A percentile compares a stretch with the other conserved stretches of the same genome.
Conservation (phyloP, 2,888 invertebrate genomes). For the Odontocerum albicorne region DNA sequence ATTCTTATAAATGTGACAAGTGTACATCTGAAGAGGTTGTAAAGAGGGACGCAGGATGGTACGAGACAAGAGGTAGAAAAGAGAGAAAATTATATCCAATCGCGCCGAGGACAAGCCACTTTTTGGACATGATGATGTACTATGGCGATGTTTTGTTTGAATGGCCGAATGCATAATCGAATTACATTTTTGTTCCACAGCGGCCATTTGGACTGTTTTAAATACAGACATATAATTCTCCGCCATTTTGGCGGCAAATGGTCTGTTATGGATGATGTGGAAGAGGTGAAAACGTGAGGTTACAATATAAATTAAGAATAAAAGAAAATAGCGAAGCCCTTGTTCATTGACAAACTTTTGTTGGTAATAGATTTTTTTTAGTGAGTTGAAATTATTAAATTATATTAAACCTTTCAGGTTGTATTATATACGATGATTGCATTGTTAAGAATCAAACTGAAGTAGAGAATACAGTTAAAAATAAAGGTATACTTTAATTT, state of each 20-base stretch:
- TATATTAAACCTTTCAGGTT: too few relatives aligned
- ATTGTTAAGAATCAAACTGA: too few relatives aligned
- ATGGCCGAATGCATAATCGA: constrained; percentile 19
- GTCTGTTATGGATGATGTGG: too few relatives aligned
- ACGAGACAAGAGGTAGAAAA: constrained; percentile 4
- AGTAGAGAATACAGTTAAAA: too few relatives aligned
- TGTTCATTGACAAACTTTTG: too few relatives aligned
- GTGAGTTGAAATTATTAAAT: too few relatives aligned
- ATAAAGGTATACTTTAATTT: too few relatives aligned
- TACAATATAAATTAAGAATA: too few relatives aligned
- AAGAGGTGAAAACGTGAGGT: too few relatives aligned
- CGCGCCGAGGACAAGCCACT: constrained; percentile 6
- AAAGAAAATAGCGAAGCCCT: too few relatives aligned
- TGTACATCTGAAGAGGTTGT: constrained; percentile 6
- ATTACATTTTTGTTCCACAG: constrained; percentile 17
- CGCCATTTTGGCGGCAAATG: constrained; percentile 9
- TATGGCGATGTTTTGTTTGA: constrained; percentile 11
- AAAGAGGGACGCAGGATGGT: background rate
- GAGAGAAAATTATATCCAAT: constrained; percentile 13
- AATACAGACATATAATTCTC: constrained; percentile 6
- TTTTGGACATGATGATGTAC: constrained; percentile 18
- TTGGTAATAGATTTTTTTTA: too few relatives aligned
- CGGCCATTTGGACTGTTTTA: constrained; percentile 2
- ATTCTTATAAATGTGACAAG: constrained; percentile 28
- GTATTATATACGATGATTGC: too few relatives aligned